Evolutionary conservation across 2,113 vertebrate genomes (phyloP).

Genomic region (Origma solitaria): DNA sequence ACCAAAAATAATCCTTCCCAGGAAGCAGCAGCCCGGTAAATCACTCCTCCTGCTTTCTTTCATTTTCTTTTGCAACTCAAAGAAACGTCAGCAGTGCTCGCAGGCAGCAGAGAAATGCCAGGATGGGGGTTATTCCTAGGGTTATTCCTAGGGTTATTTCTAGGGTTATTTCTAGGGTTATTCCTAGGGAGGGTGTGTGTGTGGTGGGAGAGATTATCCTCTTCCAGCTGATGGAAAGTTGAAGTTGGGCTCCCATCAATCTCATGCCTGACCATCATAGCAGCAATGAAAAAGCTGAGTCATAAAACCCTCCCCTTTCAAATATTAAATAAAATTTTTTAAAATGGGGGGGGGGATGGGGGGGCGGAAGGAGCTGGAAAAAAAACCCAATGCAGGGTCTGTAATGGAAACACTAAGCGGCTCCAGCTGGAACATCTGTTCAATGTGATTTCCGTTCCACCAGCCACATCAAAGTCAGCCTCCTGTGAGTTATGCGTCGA

Average conservation of each 20-base stretch:
- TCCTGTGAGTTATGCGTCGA: constrained; percentile 47
- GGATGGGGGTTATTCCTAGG: background rate
- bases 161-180: too few species aligned
- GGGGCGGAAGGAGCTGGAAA: background rate
- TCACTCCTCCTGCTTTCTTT: background rate
- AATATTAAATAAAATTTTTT: background rate
- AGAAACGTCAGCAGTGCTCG: background rate
- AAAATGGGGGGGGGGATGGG: too few species aligned
- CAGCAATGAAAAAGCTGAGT: constrained; percentile 61
- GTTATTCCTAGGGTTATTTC: too few species aligned
- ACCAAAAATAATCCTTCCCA: background rate
- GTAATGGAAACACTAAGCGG: constrained; percentile 53
- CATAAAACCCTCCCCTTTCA: constrained; percentile 2
- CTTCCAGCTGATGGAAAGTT: background rate
- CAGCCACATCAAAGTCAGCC: constrained; percentile 72
- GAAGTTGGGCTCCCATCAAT: background rate
- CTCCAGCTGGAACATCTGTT: constrained; percentile 75
- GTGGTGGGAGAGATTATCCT: background rate
- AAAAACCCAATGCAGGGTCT: background rate
- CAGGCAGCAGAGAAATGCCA: background rate
- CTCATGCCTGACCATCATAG: constrained; percentile 1
- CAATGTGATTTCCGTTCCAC: constrained; percentile 64
- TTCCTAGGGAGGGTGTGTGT: background rate
- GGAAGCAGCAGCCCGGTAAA: background rate
- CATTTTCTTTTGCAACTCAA: background rate